A percentile compares a stretch with the other conserved stretches of the same genome.
Conservation (phyloP, 2,888 invertebrate genomes). For the Aethes cnicana region DNA sequence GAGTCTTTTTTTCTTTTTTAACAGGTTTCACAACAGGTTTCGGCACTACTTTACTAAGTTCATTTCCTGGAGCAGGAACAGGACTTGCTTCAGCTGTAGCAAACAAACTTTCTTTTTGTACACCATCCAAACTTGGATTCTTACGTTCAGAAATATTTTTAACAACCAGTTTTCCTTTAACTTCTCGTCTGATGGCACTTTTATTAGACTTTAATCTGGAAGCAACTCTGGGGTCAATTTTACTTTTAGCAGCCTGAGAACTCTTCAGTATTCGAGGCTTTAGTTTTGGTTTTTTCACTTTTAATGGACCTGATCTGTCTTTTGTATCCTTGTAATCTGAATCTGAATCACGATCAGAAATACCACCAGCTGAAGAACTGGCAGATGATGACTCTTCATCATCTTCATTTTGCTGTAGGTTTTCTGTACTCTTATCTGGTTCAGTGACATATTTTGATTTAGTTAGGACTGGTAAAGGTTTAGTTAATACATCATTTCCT, state of each 20-base stretch:
- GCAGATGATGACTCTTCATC: conserved; percentile 74
- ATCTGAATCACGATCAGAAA: conserved; percentile 84
- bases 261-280: conserved; percentile 71
- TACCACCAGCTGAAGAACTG: conserved; percentile 79
- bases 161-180: conserved; percentile 61
- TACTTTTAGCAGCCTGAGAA: conserved; percentile 46
- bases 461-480: conserved; percentile 55
- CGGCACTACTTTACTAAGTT: conserved; percentile 62
- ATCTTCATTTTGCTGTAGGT: conserved; percentile 70
- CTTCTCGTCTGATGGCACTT: conserved; percentile 56
- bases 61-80: conserved; percentile 40
- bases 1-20: conserved; percentile 82
- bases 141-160: conserved; percentile 59
- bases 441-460: conserved; percentile 59
- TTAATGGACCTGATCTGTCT: conserved; percentile 56
- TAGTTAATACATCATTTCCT: conserved; percentile 66
- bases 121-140: conserved; percentile 48
- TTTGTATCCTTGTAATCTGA: conserved; percentile 82
- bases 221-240: conserved; percentile 56
- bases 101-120: conserved; percentile 49
- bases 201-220: conserved; percentile 59
- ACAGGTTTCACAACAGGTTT: conserved; percentile 67
- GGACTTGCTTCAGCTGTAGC: conserved; percentile 50
- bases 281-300: conserved; percentile 58
- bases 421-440: conserved; percentile 48